Evolutionary conservation across 2,797 vertebrate species (phyloP), one percentile per base, ranked within the genome.

Genomic region (Rhodeus uyekii): DNA sequence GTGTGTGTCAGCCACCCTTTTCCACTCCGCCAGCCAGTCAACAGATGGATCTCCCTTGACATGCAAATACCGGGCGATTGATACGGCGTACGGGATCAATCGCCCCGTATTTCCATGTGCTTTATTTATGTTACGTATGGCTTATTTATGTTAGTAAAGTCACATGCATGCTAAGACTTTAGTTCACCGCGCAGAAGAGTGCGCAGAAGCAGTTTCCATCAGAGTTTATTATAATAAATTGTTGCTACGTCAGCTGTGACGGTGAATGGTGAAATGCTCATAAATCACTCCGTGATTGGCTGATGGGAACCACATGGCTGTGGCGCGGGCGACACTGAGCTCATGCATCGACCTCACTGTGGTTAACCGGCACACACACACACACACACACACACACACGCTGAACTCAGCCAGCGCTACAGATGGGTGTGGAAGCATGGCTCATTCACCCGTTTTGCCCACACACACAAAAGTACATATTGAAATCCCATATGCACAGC

Each of bases 231-330:
- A 90, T 93, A 91, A 90, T 92, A 90, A 91, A 89, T 89, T 87
- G 88, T 86, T 89, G 90, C 80, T 81, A 86, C 90, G 92, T 87
- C 88, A 60, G 89, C 86, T 88, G 89, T 88, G 91, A 84, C 58
- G 34, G 67, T 87, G 90, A 90, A 90, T 58, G 88, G 90, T 79
- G 81, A 89, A 86, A 90, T 86, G 55, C 93, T 94, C 93, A 93
- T 94, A 94, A 95, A 95, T 95, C 92, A 95, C 92, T 86, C 91
- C 88, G 91, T 88, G 84, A 94, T 93, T 92, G 90, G 92, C 91
- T 93, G 93, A 95, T 94, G 92, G 92, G 91, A 94, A 94, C 91
- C 92, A 94, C 93, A 94, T 93, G 93, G 91, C 88, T 80, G 85
- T 90, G 76, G 90, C 87, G 32, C 85, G 87, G 90, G 69, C 85